Base-by-base conservation (phyloP, 2,888 invertebrate species). In the Noctua janthina region DNA sequence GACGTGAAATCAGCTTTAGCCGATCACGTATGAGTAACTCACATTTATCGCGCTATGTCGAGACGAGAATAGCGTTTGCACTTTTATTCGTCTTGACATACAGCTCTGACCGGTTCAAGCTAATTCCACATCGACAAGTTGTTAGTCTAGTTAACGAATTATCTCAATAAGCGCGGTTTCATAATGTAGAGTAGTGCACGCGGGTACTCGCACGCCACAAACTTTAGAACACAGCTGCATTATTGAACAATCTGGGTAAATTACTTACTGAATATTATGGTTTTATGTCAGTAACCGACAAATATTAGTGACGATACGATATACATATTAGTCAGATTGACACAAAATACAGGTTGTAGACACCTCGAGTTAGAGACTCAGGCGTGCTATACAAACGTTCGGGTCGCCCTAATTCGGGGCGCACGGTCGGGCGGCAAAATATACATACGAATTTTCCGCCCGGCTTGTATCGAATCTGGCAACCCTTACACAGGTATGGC, bases 231-330 rank as follows among this genome's bases (percentile, higher is more conserved):
- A 68, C 75, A 78, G 81, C 85, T 84, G 83, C 83, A 84, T 79
- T 79, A 88, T 87, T 89, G 82, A 89, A 88, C 69, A 82, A 82
- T 88, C 83, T 83, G 88, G 89, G 88, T 84, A 87, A 84, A 88
- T 71, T 77, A 69, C 43, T 76, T 67, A 71, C 20, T 70, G n/a
- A 70, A 64, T 20, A 49, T 68, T 68, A 75, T 29, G 17, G 17
- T 78, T 79, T 51, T 11, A 69, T 59, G 66, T 76, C 59, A 71
- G 43, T 66, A 66, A 62, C 56, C 49, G 35, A 73, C 43, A 72
- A 77, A 72, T 51, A 59, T 72, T 68, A 64, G 62, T 75, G 67
- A 75, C 72, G 51, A 49, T 56, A 71, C 43, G 56, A 56, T 64
- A 46, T 54, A 75, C 17, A 49, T 56, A 39, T 69, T 70, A 56